A percentile compares a stretch with the other conserved stretches of the same genome.
Conservation (phyloP, 2,113 vertebrate genomes). For the Cyanoderma ruficeps region DNA sequence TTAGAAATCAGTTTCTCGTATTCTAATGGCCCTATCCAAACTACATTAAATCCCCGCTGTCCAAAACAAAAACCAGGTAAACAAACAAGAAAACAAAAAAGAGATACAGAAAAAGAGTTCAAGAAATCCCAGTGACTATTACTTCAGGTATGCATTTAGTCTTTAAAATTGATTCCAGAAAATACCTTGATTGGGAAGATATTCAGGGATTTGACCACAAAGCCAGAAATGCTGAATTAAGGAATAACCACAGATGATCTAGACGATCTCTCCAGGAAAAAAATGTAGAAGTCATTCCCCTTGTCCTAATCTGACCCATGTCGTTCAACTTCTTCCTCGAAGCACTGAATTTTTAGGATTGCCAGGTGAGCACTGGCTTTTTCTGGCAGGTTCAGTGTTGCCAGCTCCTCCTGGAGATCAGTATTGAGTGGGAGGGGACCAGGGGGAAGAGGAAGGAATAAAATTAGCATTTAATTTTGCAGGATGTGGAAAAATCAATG, state of each 20-base stretch:
- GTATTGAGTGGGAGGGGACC: background rate
- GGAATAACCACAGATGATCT: background rate
- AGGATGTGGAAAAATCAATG: background rate
- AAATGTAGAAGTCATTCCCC: background rate
- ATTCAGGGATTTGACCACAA: background rate
- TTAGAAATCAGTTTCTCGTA: background rate
- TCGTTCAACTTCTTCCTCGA: background rate
- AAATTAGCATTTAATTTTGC: slow-evolving; percentile 33
- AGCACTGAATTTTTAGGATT: background rate
- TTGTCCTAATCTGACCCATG: background rate
- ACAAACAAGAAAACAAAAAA: accelerated
- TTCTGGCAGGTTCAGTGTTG: background rate
- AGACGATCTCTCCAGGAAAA: background rate
- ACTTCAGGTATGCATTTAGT: background rate
- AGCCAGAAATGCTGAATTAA: background rate
- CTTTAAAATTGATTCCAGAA: background rate
- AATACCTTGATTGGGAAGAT: background rate
- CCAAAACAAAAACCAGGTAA: background rate
- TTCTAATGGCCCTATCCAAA: background rate
- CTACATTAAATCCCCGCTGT: background rate
- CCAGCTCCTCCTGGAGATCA: background rate
- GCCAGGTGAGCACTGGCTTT: background rate
- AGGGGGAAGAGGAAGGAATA: background rate
- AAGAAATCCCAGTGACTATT: background rate
- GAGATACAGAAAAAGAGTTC: accelerated